Conservation (phyloP, 2,113 vertebrate species). For the Eurystomus gularis region DNA sequence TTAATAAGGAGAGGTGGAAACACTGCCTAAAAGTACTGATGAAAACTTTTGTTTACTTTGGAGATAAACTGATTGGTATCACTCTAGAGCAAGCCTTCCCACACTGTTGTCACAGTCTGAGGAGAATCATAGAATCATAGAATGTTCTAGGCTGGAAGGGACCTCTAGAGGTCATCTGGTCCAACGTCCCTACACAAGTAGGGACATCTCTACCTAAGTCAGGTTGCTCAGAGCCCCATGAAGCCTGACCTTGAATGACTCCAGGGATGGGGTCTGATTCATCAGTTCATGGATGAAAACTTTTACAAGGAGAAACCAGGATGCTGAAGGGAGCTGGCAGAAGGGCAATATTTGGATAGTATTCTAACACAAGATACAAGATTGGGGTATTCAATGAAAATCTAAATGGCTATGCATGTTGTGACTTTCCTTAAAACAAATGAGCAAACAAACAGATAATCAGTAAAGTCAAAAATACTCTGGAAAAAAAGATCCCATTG, state of each 20-base stretch:
- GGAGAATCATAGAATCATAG: too few species aligned
- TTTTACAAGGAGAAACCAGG: background rate
- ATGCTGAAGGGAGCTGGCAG: background rate
- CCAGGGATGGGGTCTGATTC: too few species aligned
- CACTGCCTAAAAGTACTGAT: background rate
- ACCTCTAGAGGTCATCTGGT: too few species aligned
- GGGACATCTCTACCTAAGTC: too few species aligned
- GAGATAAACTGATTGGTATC: background rate
- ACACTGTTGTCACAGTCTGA: background rate
- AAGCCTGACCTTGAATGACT: too few species aligned
- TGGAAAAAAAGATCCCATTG: background rate
- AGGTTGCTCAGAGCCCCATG: too few species aligned
- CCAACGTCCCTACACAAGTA: too few species aligned
- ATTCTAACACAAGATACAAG: background rate
- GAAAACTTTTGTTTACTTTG: background rate
- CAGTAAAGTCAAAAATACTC: background rate
- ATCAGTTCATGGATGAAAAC: background rate
- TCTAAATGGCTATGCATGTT: background rate
- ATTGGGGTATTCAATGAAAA: background rate
- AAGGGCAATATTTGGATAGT: background rate
- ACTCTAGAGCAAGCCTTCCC: background rate
- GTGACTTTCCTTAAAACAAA: background rate
- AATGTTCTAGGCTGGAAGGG: too few species aligned
- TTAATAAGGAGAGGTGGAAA: background rate
- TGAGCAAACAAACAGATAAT: background rate